These are phyloP conservation scores for Sarcophaga peregrina DNA, from an alignment of 1,140 invertebrate species.

Conservation along the genomic window DNA sequence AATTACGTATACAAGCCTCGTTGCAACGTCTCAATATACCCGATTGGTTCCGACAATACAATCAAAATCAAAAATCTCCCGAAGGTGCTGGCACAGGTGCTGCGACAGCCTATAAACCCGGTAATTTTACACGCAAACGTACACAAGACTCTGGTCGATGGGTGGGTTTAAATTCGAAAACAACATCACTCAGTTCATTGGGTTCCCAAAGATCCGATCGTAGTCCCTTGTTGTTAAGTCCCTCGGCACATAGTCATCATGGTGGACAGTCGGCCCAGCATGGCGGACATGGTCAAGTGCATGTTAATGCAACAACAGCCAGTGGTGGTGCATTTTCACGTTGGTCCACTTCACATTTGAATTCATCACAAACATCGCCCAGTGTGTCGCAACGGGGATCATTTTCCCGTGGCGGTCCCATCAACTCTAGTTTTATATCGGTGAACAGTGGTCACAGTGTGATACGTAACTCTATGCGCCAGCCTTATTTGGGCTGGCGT, in stretches of 20 bases:
- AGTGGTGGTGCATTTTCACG: slow-evolving; percentile 72
- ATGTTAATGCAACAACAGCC: slow-evolving; percentile 44
- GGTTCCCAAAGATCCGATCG: slow-evolving; percentile 67
- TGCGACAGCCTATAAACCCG: slow-evolving; percentile 60
- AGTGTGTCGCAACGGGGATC: slow-evolving; percentile 67
- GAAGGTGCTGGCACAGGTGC: slow-evolving; percentile 57
- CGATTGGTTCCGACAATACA: slow-evolving; percentile 78
- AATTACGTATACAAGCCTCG: slow-evolving; percentile 90
- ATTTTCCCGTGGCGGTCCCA: slow-evolving; percentile 62
- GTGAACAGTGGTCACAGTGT: slow-evolving; percentile 58
- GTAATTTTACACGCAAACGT: slow-evolving; percentile 70
- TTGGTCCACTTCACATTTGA: slow-evolving; percentile 87
- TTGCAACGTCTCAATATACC: slow-evolving; percentile 92
- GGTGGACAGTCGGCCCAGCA: slow-evolving; percentile 56
- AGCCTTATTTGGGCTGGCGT: slow-evolving; percentile 90
- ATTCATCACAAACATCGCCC: slow-evolving; percentile 76
- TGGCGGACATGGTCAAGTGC: neutral
- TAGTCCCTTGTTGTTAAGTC: slow-evolving; percentile 64
- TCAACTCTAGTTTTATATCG: slow-evolving; percentile 65
- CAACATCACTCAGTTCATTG: slow-evolving; percentile 79
- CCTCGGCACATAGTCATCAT: slow-evolving; percentile 65
- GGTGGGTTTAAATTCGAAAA: slow-evolving; percentile 80
- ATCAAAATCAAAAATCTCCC: slow-evolving; percentile 64
- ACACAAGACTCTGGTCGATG: slow-evolving; percentile 78
- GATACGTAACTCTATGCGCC: slow-evolving; percentile 71